Base-by-base conservation (phyloP, 2,888 invertebrate genomes). In the Aspidiotus destructor region DNA sequence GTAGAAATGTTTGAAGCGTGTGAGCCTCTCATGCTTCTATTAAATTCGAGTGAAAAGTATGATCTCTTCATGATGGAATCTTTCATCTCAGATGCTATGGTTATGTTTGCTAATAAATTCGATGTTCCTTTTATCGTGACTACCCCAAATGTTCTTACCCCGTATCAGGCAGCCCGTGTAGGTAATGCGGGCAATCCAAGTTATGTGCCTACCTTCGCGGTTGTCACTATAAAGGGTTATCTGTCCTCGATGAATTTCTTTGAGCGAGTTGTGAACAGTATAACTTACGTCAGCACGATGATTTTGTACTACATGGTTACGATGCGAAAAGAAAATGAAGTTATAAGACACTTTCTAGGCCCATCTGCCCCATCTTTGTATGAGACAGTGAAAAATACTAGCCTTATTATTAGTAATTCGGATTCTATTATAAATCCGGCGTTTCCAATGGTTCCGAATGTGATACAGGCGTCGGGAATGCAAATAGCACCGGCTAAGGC, bases 171-270 rank as follows among this genome's bases (percentile, higher is more conserved):
- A 2, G 11, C 11, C 28, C 11, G 57, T 11, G 11, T 57, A 1
- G 57, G n/a, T 16, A 28, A 15, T 17, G n/a, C 7, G 15, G 57
- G 10, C 7, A 57, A 57, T 15, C 57, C 57, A 2, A 28, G 16
- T 57, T 57, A 57, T 6, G 68, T 71, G 13, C 71, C 72, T 81
- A 68, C 81, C 11, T n/a, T 57, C 28, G 28, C 28, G 2, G 28
- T 28, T 28, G 28, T 28, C 28, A 3, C 28, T 2, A 11, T 17
- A 11, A 11, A 11, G 2, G 57, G 57, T 15, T 15, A 17, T 17
- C 16, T 16, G 1, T 11, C 16, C 28, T 11, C n/a, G 11, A 57
- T 57, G 57, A 57, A 11, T 7, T 57, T 57, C 6, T n/a, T 17
- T 6, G 2, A 57, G 6, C 11, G 57, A 1, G 15, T 57, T 17